Percentiles rank a stretch among this genome's conserved stretches.
These are phyloP conservation scores for Arnoldichthys spilopterus DNA, from an alignment of 2,797 vertebrate species.

Conservation along the genomic window DNA sequence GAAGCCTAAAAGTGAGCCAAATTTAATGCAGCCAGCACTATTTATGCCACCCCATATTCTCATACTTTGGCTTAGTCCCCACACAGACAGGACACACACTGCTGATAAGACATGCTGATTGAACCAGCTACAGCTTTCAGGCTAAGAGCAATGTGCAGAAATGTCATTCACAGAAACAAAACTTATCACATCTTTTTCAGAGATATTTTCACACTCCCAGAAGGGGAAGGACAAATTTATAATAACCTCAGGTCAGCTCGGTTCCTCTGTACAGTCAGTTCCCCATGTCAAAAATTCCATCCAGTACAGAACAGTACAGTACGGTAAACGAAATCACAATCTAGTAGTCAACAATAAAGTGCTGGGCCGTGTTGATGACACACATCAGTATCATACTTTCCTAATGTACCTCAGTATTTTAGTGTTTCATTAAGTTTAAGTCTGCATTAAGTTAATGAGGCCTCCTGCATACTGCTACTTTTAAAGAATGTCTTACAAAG, in stretches of 20 bases:
- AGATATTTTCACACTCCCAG: neutral
- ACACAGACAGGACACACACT: neutral
- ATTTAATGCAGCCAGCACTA: neutral
- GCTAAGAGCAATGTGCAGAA: neutral
- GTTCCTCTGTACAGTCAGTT: neutral
- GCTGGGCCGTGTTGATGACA: too few relatives aligned
- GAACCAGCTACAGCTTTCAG: neutral
- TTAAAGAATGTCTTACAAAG: too few relatives aligned
- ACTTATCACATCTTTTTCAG: neutral
- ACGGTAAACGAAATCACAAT: too few relatives aligned
- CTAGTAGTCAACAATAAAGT: too few relatives aligned
- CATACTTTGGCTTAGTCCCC: too few relatives aligned
- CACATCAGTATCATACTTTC: too few relatives aligned
- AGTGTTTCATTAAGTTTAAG: neutral
- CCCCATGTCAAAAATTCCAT: neutral
- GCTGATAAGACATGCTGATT: neutral
- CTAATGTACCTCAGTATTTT: neutral
- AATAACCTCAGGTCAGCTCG: neutral
- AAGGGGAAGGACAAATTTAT: constrained; percentile 13
- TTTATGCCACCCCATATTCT: neutral
- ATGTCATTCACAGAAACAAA: constrained; percentile 13
- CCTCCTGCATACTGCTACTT: too few relatives aligned
- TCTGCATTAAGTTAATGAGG: too few relatives aligned
- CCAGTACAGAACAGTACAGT: neutral
- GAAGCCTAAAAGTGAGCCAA: neutral